These are phyloP conservation scores for Meiosimyza decipiens DNA, from an alignment of 2,888 invertebrate genomes.

Conservation along the genomic window DNA sequence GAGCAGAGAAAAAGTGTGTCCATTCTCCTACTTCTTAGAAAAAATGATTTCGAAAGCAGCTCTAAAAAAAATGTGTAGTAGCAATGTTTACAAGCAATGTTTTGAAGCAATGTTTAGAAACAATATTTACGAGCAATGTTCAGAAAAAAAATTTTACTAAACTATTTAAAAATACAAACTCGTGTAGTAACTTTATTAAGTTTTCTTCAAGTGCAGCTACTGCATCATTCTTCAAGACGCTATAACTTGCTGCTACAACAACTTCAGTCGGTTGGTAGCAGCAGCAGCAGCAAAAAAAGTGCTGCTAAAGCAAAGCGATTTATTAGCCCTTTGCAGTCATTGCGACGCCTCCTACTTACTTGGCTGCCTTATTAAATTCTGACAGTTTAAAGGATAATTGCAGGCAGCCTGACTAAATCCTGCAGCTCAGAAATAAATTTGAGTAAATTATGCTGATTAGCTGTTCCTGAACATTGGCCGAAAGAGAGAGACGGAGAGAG, in stretches of 20 bases:
- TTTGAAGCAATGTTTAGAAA: no score
- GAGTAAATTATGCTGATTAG: constrained; percentile 23
- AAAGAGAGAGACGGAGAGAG: neutral
- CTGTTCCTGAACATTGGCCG: neutral
- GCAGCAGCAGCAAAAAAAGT: neutral
- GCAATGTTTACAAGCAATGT: no score
- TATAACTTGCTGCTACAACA: neutral
- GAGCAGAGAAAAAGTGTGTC: no score
- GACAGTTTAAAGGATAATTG: constrained; percentile 4
- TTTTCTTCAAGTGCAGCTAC: neutral
- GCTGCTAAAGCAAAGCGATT: constrained; percentile 17
- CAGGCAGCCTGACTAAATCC: neutral
- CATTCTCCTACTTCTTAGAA: no score
- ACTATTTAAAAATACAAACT: no score
- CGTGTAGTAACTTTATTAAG: no score
- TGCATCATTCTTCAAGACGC: neutral
- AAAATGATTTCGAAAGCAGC: no score
- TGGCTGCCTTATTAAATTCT: constrained; percentile 14
- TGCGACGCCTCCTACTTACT: no score
- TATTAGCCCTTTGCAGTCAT: constrained; percentile 22
- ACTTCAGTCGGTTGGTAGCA: neutral
- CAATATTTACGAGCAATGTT: no score
- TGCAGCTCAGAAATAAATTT: neutral
- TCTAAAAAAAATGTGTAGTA: no score
- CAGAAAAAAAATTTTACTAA: no score